Percentiles rank a stretch among this genome's conserved stretches.
Evolutionary conservation across 1,140 invertebrate genomes (phyloP).

Genomic region (Pogonognathellus flavescens): DNA sequence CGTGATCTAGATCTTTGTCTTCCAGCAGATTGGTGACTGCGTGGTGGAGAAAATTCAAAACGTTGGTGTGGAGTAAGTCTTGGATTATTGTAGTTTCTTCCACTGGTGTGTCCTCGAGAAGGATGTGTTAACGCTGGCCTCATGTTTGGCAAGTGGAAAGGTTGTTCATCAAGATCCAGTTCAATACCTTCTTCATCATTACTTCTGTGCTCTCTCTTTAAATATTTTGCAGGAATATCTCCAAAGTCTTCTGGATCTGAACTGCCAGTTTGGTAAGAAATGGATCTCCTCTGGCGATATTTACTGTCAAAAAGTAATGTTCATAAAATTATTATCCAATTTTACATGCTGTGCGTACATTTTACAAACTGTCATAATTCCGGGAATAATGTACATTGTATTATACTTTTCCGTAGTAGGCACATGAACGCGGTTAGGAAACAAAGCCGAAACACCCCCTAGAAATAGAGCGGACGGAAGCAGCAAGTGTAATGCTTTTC

Average conservation of each 20-base stretch:
- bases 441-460: slow-evolving; percentile 64
- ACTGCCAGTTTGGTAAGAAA: slow-evolving; percentile 10
- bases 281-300: slow-evolving; percentile 31
- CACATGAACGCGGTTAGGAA: slow-evolving; percentile 63
- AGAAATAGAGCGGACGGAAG: slow-evolving; percentile 63
- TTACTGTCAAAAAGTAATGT: background rate
- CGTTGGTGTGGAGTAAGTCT: slow-evolving; percentile 19
- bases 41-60: slow-evolving; percentile 24
- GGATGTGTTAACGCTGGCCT: background rate
- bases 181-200: slow-evolving; percentile 8
- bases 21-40: background rate
- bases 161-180: slow-evolving; percentile 31
- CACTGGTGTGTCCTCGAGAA: background rate
- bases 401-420: slow-evolving; percentile 54
- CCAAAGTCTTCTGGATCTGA: slow-evolving; percentile 14
- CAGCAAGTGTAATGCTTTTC: slow-evolving; percentile 61
- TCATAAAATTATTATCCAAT: background rate
- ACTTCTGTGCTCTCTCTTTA: slow-evolving; percentile 36
- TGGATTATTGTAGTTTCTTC: slow-evolving; percentile 17
- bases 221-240: slow-evolving; percentile 40
- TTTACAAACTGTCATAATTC: no score
- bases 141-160: slow-evolving; percentile 6
- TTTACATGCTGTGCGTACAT: background rate
- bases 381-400: no score
- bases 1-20: background rate